Base-by-base conservation (phyloP, 2,797 vertebrate species). In the Falco cherrug region DNA sequence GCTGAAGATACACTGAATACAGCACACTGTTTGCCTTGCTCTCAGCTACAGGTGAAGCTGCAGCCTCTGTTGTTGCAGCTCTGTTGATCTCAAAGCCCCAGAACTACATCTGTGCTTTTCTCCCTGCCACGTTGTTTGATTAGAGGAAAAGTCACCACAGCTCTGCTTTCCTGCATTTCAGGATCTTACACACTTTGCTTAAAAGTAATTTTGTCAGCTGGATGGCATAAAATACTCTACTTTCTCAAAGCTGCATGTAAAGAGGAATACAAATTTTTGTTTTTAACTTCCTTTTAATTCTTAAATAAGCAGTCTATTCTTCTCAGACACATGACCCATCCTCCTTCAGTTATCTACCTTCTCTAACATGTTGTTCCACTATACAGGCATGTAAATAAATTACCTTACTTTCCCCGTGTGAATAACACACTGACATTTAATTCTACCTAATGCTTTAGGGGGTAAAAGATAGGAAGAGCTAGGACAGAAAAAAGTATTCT, bases 361-460 rank as follows among this genome's bases (percentile, higher is more conserved):
- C 25, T 78, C 69, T 31, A 59, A 50, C 69, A 48, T 13, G 64
- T 68, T 87, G 79, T 75, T 64, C 17, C 61, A 16, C n/a, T 75
- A 41, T 74, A 75, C 57, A 81, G 70, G 31, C 68, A 76, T 91
- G 84, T 64, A 94, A 93, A 94, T 95, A 95, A 93, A 94, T 92
- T 57, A 77, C 73, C 57, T 93, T 56, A 77, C 76, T 96, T 96
- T 64, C 87, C 93, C 33, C 71, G 11, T n/a, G 50, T 89, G 93
- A 93, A 69, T 33, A 88, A 31, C 69, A 57, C 35, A 71, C 54
- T 91, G 84, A 94, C 56, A 89, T 95, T 95, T 95, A 68, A 80
- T 87, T 89, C 86, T 92, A 84, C 75, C 69, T 59, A 71, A 87
- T 89, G 50, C 75, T 95, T 87, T 76, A 80, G 48, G 45, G 67